These are phyloP conservation scores for Dinothrombium tinctorium DNA, from an alignment of 1,140 invertebrate species.

Conservation along the genomic window DNA sequence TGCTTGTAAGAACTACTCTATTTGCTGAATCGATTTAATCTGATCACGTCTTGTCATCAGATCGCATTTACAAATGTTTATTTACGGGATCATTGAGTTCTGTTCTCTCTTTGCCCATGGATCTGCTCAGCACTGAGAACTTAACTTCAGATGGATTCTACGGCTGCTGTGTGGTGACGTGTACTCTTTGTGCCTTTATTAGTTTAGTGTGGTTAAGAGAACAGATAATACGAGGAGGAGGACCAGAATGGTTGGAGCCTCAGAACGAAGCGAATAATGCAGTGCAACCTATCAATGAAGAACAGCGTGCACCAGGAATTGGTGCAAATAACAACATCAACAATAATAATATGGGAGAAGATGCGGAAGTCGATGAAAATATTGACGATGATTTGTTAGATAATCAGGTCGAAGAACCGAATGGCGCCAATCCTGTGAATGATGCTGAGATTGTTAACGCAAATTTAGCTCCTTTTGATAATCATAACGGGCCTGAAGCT, in stretches of 20 bases:
- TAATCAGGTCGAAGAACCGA: constrained; percentile 16
- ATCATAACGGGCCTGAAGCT: constrained; percentile 6
- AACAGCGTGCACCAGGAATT: constrained; percentile 3
- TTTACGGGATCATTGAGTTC: constrained; percentile 62
- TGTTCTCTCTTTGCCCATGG: constrained; percentile 57
- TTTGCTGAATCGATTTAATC: constrained; percentile 1
- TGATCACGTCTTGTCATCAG: constrained; percentile 19
- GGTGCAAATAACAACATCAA: constrained; percentile 3
- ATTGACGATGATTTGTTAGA: constrained; percentile 13
- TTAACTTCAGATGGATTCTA: constrained; percentile 77
- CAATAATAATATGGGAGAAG: constrained; percentile 18
- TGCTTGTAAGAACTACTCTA: constrained; percentile 37
- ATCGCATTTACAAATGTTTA: constrained; percentile 65
- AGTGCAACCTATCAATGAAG: constrained; percentile 3
- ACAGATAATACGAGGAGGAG: constrained; percentile 89
- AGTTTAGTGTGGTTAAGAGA: constrained; percentile 88
- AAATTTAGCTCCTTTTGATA: neutral
- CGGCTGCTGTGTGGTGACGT: constrained; percentile 85
- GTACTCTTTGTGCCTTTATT: constrained; percentile 88
- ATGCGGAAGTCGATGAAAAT: constrained; percentile 14
- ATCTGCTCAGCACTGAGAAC: constrained; percentile 79
- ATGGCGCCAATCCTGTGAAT: constrained; percentile 6
- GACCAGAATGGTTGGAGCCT: constrained; percentile 63
- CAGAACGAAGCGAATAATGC: too few relatives aligned
- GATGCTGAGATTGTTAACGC: neutral